Evolutionary conservation across 2,113 vertebrate species (phyloP), one percentile per base, ranked within the genome.

Genomic region (Catagonus wagneri): DNA sequence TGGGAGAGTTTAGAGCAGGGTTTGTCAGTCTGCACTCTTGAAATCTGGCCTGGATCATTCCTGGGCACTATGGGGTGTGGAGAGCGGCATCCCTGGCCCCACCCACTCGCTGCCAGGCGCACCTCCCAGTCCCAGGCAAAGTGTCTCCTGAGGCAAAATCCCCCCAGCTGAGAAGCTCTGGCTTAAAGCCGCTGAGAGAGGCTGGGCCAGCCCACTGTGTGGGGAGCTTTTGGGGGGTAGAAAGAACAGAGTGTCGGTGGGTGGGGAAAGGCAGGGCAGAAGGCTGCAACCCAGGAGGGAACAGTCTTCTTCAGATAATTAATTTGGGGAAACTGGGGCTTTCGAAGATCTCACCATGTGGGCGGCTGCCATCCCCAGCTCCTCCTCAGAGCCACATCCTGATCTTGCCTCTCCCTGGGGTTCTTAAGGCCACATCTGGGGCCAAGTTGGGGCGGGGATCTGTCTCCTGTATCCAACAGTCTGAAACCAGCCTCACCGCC

Each of bases 121-220:
- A 17, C 22, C 50, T 44, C n/a, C 58, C 14, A 44, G 61, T 34
- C 39, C 19, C 2, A 1, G 44, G 8, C 44, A 44, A 8, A 10
- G 61, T 32, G 25, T 80, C 71, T 44, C 78, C 78, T 20, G 54
- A 13, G 50, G 19, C 72, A 58, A 6, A 32, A 10, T 80, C 3
- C 15, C 66, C 6, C 25, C 8, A 32, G 27, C 27, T 61, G 39
- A 61, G 90, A 52, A 61, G 10, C 63, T n/a, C 84, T 19, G 34
- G 63, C 52, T 39, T 36, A 63, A 32, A 85, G 34, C 65, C 50
- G 44, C 16, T 5, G 12, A 52, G 52, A 50, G 52, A 44, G 88
- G 75, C 76, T 29, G 22, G 69, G 69, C 36, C 20, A 27, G 54
- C 19, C 68, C 0, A 0, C n/a, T 0, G 29, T n/a, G 0, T 0